Evolutionary conservation across 2,888 invertebrate species (phyloP).

Genomic region (Acheta domesticus): DNA sequence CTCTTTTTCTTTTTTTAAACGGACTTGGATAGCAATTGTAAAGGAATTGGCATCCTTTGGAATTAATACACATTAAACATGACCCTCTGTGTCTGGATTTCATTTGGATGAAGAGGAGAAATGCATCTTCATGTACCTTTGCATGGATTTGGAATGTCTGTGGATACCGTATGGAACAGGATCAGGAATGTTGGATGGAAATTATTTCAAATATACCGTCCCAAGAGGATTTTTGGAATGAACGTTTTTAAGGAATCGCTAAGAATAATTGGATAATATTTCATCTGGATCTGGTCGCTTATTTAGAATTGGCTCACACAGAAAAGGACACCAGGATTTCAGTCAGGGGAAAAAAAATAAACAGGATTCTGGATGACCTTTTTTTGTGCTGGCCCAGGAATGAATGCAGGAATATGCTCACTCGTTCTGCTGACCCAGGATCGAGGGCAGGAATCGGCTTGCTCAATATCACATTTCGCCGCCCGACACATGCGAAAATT

Average conservation of each 20-base stretch:
- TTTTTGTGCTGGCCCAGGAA: slow-evolving; percentile 3
- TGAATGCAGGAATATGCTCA: slow-evolving; percentile 5
- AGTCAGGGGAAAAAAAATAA: not conserved
- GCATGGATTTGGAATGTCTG: slow-evolving; percentile 6
- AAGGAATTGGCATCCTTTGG: slow-evolving; percentile 35
- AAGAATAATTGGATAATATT: not conserved
- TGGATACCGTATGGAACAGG: slow-evolving; percentile 10
- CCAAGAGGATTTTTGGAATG: slow-evolving; percentile 7
- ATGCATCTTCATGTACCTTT: slow-evolving; percentile 23
- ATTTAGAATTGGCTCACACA: not conserved
- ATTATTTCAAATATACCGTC: slow-evolving; percentile 9
- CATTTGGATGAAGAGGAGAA: slow-evolving; percentile 30
- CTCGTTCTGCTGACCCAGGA: not conserved
- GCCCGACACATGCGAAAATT: slow-evolving; percentile 10
- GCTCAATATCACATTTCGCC: not conserved
- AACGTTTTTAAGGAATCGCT: not conserved
- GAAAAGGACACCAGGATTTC: slow-evolving; percentile 18
- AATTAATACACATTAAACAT: slow-evolving; percentile 30
- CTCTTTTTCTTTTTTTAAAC: slow-evolving; percentile 35
- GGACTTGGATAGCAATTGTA: slow-evolving; percentile 37
- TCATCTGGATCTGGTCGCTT: not conserved
- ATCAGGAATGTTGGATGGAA: slow-evolving; percentile 18
- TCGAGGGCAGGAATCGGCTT: slow-evolving; percentile 5
- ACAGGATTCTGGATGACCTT: slow-evolving; percentile 18
- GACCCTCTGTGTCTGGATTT: slow-evolving; percentile 26